Base-by-base conservation (phyloP, 30 jellyfish, hydroid and myxozoan species). In the Euphysa ruthae region DNA sequence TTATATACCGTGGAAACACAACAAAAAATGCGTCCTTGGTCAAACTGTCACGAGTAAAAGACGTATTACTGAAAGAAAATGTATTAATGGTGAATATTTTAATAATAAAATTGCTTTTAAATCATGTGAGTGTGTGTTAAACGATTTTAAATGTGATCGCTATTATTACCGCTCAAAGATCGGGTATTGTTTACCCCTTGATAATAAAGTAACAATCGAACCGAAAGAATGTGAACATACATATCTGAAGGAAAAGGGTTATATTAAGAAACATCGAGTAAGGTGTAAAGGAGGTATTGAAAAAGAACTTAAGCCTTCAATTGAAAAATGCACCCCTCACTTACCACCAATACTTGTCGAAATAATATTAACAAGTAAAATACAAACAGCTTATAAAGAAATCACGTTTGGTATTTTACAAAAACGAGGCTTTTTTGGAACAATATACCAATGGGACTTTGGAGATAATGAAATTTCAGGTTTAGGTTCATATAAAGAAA, bases 131-230 rank as follows among this genome's bases (percentile, higher is more conserved):
- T 85, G 96, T 68, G 43, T 74, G 22, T 38, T 65, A 66, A 60
- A 70, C 4, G 96, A 85, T 63, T 85, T 77, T 66, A 86, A 85
- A 23, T 85, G 96, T 63, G 96, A 85, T 21, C 56, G 33, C 60
- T 77, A 79, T 25, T 77, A 70, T 70, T 49, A 50, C 35, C 58
- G 76, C 32, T 84, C 51, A 10, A 16, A 14, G 6, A 23, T 44
- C 33, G 70, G 85, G 16, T 61, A 70, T 38, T 85, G 96, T 43
- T n/a, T 55, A 23, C 93, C 93, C 42, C 43, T 82, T 4, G 73
- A 75, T 50, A 66, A 58, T 34, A 88, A 82, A 12, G 60, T 54
- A 5, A 55, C 63, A 28, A 49, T 35, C 24, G 91, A 72, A 31
- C 81, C 82, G 4, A 66, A 58, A 13, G 60, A 58, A 29, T 85